Evolutionary conservation across 2,888 invertebrate species (phyloP).

Genomic region (Synanthedon andrenaeformis): DNA sequence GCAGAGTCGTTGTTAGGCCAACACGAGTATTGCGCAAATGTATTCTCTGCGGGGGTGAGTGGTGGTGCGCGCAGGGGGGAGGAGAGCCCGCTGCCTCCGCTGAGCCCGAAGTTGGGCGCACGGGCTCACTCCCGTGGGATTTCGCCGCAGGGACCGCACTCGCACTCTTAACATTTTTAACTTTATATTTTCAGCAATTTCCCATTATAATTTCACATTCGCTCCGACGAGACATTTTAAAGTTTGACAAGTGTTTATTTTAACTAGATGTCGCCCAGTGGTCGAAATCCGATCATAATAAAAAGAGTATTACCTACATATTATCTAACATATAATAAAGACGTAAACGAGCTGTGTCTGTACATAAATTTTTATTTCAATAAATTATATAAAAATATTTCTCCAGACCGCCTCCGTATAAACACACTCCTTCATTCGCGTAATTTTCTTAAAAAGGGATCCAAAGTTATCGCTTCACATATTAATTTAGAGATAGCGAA

Average conservation of each 20-base stretch:
- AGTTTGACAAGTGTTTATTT: background rate
- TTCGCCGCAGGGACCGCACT: slow-evolving; percentile 49
- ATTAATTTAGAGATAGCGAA: too few species aligned
- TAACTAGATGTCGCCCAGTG: too few species aligned
- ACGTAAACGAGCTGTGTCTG: too few species aligned
- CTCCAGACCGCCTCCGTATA: too few species aligned
- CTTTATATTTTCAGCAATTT: background rate
- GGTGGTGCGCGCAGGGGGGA: slow-evolving; percentile 17
- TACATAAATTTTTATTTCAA: too few species aligned
- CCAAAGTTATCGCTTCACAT: too few species aligned
- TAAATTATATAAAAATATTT: too few species aligned
- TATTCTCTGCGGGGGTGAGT: slow-evolving; percentile 60
- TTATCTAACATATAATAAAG: too few species aligned
- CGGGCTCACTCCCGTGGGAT: slow-evolving; percentile 61
- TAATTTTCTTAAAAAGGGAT: too few species aligned
- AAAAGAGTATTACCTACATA: too few species aligned
- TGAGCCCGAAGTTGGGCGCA: slow-evolving; percentile 69
- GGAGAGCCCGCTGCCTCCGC: slow-evolving; percentile 38
- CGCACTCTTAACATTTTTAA: slow-evolving; percentile 8
- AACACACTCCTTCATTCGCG: too few species aligned
- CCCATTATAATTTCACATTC: background rate
- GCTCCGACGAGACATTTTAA: background rate
- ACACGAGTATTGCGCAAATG: slow-evolving; percentile 68
- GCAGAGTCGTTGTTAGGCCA: slow-evolving; percentile 63
- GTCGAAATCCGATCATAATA: too few species aligned